A percentile compares a stretch with the other conserved stretches of the same genome.
Conservation (phyloP, 2,113 vertebrate genomes). For the Anoura caudifer region DNA sequence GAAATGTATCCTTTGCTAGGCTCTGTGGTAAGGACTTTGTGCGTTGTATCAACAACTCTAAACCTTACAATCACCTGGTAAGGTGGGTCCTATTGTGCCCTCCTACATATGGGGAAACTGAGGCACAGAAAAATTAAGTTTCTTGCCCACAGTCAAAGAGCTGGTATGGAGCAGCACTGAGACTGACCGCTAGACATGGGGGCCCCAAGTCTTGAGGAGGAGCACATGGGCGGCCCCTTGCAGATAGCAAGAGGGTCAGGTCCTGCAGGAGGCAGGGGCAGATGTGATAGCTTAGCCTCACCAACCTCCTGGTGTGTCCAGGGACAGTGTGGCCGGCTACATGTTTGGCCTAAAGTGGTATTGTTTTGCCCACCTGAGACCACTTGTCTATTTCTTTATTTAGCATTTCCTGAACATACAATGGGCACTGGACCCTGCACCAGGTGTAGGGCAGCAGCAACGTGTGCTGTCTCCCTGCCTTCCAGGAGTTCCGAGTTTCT, state of each 20-base stretch:
- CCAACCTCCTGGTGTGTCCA: background rate
- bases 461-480: background rate
- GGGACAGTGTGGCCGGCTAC: background rate
- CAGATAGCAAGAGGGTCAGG: background rate
- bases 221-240: background rate
- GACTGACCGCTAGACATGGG: too few species aligned
- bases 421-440: accelerated
- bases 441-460: too few species aligned
- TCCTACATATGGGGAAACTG: background rate
- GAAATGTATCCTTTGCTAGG: background rate
- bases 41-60: background rate
- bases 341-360: background rate
- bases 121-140: background rate
- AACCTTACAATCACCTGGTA: background rate
- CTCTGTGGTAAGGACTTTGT: background rate
- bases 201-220: background rate
- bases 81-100: background rate
- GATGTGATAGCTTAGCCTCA: background rate
- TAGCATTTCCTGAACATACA: background rate
- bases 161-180: background rate
- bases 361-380: background rate
- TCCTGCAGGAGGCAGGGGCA: background rate
- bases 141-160: background rate
- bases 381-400: background rate
- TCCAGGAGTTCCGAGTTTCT: background rate